phyloP scores from a whole-genome alignment of 2,888 invertebrate species.

The Itoplectis maculator region DNA sequence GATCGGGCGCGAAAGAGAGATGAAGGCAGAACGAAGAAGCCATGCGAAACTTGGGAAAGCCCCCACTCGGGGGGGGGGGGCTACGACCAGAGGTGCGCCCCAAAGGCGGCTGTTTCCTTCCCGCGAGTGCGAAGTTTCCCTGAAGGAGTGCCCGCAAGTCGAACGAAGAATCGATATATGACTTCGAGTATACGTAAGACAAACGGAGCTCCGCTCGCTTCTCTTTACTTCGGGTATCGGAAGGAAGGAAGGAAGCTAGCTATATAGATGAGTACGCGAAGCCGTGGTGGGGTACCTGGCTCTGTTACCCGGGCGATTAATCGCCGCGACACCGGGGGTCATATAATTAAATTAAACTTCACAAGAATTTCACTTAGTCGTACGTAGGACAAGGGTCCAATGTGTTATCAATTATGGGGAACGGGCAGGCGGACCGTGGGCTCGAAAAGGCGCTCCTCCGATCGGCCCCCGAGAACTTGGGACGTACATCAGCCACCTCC shows the following conservation, averaged over 20 bases:
- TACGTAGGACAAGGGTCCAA: constrained; percentile 73
- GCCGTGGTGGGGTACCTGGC: constrained; percentile 29
- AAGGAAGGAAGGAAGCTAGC: constrained; percentile 42
- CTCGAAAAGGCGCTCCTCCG: constrained; percentile 67
- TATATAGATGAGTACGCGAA: constrained; percentile 22
- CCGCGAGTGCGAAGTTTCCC: constrained; percentile 62
- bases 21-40: constrained; percentile 34
- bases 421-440: constrained; percentile 59
- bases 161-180: constrained; percentile 68
- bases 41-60: constrained; percentile 44
- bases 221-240: constrained; percentile 46
- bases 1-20: constrained; percentile 34
- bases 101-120: constrained; percentile 37
- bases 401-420: constrained; percentile 78
- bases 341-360: constrained; percentile 80
- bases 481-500: constrained; percentile 61
- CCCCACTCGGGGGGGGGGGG: constrained; percentile 3
- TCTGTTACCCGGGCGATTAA: constrained; percentile 75
- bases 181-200: constrained; percentile 65
- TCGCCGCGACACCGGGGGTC: constrained; percentile 72
- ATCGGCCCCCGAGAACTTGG: constrained; percentile 57
- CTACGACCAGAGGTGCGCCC: constrained; percentile 40
- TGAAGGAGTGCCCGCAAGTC: constrained; percentile 42
- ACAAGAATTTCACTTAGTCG: constrained; percentile 80
- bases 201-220: constrained; percentile 62